Percentiles rank a stretch among this genome's conserved stretches.
Evolutionary conservation across 2,888 invertebrate genomes (phyloP).

Genomic region (Acanthacorydalis orientalis): DNA sequence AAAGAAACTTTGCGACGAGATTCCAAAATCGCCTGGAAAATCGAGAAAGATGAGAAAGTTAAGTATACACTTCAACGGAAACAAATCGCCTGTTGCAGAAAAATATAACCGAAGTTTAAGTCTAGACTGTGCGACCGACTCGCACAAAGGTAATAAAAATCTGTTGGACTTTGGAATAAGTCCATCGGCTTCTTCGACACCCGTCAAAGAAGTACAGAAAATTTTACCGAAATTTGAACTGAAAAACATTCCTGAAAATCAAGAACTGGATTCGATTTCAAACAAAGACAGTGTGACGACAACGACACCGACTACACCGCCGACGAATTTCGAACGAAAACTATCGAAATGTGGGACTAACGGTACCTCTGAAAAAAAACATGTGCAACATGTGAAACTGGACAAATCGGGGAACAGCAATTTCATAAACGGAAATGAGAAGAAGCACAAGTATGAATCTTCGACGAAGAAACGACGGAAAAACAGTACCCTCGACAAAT

Average conservation of each 20-base stretch:
- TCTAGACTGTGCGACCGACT: constrained; percentile 10
- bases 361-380: constrained; percentile 11
- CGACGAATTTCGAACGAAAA: constrained; percentile 9
- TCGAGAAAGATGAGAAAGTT: constrained; percentile 17
- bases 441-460: constrained; percentile 24
- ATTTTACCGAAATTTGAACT: constrained; percentile 25
- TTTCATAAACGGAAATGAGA: constrained; percentile 15
- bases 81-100: constrained; percentile 8
- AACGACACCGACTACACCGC: constrained; percentile 16
- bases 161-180: constrained; percentile 21
- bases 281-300: constrained; percentile 14
- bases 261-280: constrained; percentile 19
- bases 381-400: constrained; percentile 22
- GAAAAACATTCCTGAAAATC: constrained; percentile 11
- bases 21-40: constrained; percentile 7
- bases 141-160: constrained; percentile 8
- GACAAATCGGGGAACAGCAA: constrained; percentile 11
- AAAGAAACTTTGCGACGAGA: not conserved
- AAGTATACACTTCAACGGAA: constrained; percentile 27
- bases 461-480: constrained; percentile 17
- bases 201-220: constrained; percentile 33
- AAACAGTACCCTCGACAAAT: constrained; percentile 13
- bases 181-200: constrained; percentile 30
- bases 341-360: constrained; percentile 7
- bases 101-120: constrained; percentile 9